Base-by-base conservation (phyloP, 1,140 invertebrate genomes). In the Sweltsa coloradensis region DNA sequence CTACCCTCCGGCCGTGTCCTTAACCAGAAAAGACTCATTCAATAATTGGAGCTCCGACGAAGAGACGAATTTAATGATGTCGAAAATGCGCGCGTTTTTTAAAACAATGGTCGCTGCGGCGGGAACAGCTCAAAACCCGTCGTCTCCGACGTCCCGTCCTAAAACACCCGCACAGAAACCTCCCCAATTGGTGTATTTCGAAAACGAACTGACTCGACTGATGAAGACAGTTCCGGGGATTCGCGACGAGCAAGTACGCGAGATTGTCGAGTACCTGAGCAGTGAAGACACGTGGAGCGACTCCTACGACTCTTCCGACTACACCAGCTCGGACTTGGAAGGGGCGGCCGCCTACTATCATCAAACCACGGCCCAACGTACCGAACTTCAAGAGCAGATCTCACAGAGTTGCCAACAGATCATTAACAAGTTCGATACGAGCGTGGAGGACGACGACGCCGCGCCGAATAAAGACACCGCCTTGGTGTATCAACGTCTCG, bases 1-100 rank as follows among this genome's bases (percentile, higher is more conserved):
- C 27, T 63, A 55, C 14, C 46, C 58, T 18, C 56, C 58, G 23
- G 59, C 57, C n/a, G 52, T 71, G 21, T 71, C 72, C 7, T 59
- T 89, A 0, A 78, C 76, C 3, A 71, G 88, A 23, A 89, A 89
- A 62, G 88, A 91, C 60, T 89, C 85, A 58, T 91, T 91, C 63
- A 89, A 90, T 58, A 89, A 90, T 56, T 91, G 88, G 88, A 89
- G 85, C 34, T 90, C 87, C 0, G 88, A 92, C 58, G 88, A 92
- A 60, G 89, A 91, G 65, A 91, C 89, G 1, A 93, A 93, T 62
- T 63, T 91, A 6, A 92, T 93, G 88, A 91, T 93, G 88, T 86
- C 81, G 7, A 91, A 90, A 67, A 89, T 92, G 84, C 70, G 86
- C 3, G 85, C 89, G 53, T 89, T 91, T 60, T 90, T 91, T 62